phyloP scores from a whole-genome alignment of 2,113 vertebrate species.

The Bucco capensis region DNA sequence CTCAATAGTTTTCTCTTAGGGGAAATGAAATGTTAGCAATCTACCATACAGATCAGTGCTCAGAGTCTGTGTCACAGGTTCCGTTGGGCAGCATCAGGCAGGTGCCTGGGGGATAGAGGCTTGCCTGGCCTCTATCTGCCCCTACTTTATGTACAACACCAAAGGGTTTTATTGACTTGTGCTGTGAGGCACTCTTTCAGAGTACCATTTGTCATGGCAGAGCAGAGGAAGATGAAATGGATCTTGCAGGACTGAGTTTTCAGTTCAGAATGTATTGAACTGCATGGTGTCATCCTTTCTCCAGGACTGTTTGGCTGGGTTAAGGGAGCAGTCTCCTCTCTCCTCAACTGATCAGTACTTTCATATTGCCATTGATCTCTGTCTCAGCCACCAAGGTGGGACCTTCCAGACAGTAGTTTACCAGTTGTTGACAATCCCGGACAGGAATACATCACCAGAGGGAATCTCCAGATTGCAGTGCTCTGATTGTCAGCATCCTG shows the following conservation, averaged over 20 bases:
- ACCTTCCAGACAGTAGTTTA: background rate
- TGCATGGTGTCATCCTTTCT: background rate
- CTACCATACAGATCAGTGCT: background rate
- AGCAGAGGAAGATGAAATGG: background rate
- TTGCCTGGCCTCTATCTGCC: background rate
- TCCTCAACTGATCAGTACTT: background rate
- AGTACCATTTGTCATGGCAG: accelerated
- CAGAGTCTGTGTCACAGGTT: background rate
- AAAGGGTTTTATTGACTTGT: background rate
- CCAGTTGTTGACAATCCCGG: background rate
- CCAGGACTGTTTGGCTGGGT: background rate
- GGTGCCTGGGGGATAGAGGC: accelerated
- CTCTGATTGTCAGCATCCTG: background rate
- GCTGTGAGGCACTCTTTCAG: accelerated
- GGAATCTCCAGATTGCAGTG: background rate
- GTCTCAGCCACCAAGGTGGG: background rate
- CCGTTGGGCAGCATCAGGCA: background rate
- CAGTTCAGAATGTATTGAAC: background rate
- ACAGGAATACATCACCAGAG: background rate
- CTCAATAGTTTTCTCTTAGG: background rate
- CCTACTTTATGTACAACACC: background rate
- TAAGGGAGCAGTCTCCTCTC: background rate
- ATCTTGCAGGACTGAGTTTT: background rate
- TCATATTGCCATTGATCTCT: background rate
- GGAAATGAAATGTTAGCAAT: background rate